Evolutionary conservation across 2,888 invertebrate genomes (phyloP).

Genomic region (Lycophotia porphyrea): DNA sequence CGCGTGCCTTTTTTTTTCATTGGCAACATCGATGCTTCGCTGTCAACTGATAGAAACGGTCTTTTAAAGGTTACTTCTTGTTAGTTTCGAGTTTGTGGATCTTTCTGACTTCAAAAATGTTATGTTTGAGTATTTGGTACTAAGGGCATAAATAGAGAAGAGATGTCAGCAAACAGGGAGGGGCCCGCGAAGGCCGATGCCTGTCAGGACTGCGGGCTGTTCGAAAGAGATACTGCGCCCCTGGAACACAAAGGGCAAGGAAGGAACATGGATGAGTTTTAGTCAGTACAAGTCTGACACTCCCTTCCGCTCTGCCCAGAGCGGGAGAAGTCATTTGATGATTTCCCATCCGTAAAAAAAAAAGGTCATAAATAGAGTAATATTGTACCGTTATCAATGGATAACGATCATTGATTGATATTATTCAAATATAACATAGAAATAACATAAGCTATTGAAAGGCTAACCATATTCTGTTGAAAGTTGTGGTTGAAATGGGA

Average conservation of each 20-base stretch:
- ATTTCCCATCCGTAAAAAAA: no score
- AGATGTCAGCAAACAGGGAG: no score
- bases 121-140: neutral
- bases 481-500: neutral
- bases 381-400: neutral
- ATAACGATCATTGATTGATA: neutral
- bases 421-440: neutral
- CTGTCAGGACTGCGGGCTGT: no score
- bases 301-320: no score
- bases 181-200: no score
- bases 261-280: no score
- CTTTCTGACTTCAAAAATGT: neutral
- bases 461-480: neutral
- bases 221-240: no score
- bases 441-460: neutral
- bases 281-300: no score
- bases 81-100: neutral
- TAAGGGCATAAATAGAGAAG: neutral
- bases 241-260: no score
- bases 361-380: neutral
- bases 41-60: constrained; percentile 16
- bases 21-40: constrained; percentile 26
- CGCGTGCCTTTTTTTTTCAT: constrained; percentile 48
- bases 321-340: no score
- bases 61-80: neutral